Evolutionary conservation across 2,113 vertebrate species (phyloP).

Genomic region (Podiceps cristatus): DNA sequence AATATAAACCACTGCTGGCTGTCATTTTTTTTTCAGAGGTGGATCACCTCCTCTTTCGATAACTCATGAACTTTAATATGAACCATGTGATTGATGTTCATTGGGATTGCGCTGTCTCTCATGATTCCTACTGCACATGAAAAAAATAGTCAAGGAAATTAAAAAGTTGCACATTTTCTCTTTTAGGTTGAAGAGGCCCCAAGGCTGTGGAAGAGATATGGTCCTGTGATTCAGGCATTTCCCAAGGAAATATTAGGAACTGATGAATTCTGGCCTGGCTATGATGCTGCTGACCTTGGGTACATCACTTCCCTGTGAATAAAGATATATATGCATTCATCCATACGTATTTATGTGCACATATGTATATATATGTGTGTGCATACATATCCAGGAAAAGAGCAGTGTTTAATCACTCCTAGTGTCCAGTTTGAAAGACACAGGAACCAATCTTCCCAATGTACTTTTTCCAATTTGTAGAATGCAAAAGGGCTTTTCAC

Average conservation of each 20-base stretch:
- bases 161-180: background rate
- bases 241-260: background rate
- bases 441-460: background rate
- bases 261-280: background rate
- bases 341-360: background rate
- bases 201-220: background rate
- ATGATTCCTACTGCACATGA: background rate
- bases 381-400: background rate
- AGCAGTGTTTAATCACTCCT: background rate
- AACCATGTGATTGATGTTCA: background rate
- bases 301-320: background rate
- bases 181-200: background rate
- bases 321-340: background rate
- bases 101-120: background rate
- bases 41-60: background rate
- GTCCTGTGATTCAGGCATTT: background rate
- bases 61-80: background rate
- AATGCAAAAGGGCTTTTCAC: background rate
- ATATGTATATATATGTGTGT: fast-evolving
- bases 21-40: background rate
- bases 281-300: background rate
- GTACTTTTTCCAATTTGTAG: background rate
- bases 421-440: background rate
- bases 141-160: background rate
- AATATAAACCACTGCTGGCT: background rate